Percentiles rank a stretch among this genome's conserved stretches.
phyloP scores from a whole-genome alignment of 2,113 vertebrate species.

The Gulo gulo region DNA sequence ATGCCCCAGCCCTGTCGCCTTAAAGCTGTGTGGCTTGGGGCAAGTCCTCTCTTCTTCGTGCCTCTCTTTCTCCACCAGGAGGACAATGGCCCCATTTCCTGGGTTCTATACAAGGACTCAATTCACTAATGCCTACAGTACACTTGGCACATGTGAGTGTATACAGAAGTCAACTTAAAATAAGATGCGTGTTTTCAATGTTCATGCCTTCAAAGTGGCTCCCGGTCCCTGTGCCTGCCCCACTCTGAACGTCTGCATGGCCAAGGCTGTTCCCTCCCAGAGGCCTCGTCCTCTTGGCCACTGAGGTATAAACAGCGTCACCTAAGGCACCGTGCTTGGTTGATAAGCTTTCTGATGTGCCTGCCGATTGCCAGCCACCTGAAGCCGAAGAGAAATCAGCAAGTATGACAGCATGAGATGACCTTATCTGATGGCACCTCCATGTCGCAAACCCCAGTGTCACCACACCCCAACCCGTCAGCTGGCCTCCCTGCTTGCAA shows the following conservation, averaged over 20 bases:
- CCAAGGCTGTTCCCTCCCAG: neutral
- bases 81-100: accelerated
- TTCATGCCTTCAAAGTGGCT: neutral
- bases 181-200: accelerated
- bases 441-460: accelerated
- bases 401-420: accelerated
- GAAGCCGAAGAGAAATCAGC: neutral
- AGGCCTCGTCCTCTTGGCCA: neutral
- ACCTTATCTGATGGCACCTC: neutral
- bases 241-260: neutral
- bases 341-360: neutral
- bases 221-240: neutral
- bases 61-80: accelerated
- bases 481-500: slow-evolving; percentile 70
- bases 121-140: accelerated
- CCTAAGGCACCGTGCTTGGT: neutral
- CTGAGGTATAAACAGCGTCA: neutral
- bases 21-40: accelerated
- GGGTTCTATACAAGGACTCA: neutral
- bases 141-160: accelerated
- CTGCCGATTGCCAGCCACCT: neutral
- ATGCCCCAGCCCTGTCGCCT: neutral
- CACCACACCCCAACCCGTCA: neutral
- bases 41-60: neutral
- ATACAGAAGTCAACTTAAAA: neutral